Evolutionary conservation across 2,888 invertebrate species (phyloP), one percentile per base, ranked within the genome.

Genomic region (Lithophane leautieri): DNA sequence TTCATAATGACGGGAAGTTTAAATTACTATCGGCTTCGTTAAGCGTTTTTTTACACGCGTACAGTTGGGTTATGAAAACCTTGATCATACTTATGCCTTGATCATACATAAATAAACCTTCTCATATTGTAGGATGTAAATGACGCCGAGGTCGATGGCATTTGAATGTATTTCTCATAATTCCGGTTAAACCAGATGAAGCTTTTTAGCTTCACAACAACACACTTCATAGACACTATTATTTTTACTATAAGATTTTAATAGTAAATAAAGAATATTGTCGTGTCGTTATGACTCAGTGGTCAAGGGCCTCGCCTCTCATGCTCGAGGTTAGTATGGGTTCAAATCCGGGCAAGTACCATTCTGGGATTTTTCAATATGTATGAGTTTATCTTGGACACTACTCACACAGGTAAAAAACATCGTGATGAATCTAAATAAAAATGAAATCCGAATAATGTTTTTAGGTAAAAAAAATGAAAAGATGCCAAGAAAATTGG

Each of bases 171-270:
- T 73, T 60, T 28, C 47, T 22, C 12, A 73, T 40, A 42, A 73
- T 63, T 56, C 76, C 74, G 76, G 76, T 76, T 75, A 22, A 25
- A 56, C 63, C 25, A 56, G 63, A 76, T 76, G 19, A 58, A 8
- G 47, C 1, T 58, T 34, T 34, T 34, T 6, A 34, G 34, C 34
- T 34, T 34, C 6, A 34, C 34, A 34, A 6, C 34, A 34, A 6
- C 6, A 34, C n/a, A n/a, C n/a, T n/a, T 34, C 0, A 34, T 34
- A 34, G 6, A 34, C 34, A 34, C 6, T 34, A 34, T 34, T 34
- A 4, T 34, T 34, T 34, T 34, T 34, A 34, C 34, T 34, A 34
- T 34, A 6, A 34, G 34, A 34, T 34, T 34, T 34, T 34, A 69
- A 52, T 16, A 69, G 47, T 40, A 54, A 47, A 66, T 34, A 28